phyloP scores from a whole-genome alignment of 2,888 invertebrate genomes.

The Drosophila multiciliata region DNA sequence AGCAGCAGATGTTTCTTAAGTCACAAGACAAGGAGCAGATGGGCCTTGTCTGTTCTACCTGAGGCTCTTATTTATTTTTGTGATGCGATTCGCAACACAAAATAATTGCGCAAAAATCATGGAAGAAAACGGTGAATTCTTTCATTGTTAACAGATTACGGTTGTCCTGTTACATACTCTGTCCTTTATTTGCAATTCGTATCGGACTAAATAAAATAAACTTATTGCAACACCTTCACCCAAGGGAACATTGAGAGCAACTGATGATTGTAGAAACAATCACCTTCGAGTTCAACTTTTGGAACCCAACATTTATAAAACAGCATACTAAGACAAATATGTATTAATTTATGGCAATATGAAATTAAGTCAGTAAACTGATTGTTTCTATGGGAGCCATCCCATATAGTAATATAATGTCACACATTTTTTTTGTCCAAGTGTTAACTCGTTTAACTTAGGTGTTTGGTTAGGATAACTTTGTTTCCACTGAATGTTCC shows the following conservation, averaged over 20 bases:
- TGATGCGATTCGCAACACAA: slow-evolving; percentile 18
- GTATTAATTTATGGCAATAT: background rate
- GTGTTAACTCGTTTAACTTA: too few relatives aligned
- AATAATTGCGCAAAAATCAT: slow-evolving; percentile 32
- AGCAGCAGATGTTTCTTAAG: slow-evolving; percentile 49
- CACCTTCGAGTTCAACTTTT: background rate
- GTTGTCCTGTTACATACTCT: background rate
- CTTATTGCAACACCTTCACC: background rate
- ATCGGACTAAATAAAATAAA: background rate
- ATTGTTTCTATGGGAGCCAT: background rate
- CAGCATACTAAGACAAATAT: background rate
- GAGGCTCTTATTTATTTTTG: slow-evolving; percentile 14
- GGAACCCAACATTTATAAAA: background rate
- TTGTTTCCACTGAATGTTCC: background rate
- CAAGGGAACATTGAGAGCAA: too few relatives aligned
- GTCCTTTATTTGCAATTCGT: background rate
- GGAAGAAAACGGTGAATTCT: background rate
- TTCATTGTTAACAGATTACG: slow-evolving; percentile 21
- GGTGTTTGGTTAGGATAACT: background rate
- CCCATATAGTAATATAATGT: background rate
- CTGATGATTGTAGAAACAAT: too few relatives aligned
- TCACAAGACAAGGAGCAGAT: slow-evolving; percentile 11
- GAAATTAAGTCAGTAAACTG: background rate
- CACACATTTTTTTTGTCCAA: background rate
- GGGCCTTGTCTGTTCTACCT: slow-evolving; percentile 28